Base-by-base conservation (phyloP, 2,113 vertebrate species). In the Aramus guarauna region DNA sequence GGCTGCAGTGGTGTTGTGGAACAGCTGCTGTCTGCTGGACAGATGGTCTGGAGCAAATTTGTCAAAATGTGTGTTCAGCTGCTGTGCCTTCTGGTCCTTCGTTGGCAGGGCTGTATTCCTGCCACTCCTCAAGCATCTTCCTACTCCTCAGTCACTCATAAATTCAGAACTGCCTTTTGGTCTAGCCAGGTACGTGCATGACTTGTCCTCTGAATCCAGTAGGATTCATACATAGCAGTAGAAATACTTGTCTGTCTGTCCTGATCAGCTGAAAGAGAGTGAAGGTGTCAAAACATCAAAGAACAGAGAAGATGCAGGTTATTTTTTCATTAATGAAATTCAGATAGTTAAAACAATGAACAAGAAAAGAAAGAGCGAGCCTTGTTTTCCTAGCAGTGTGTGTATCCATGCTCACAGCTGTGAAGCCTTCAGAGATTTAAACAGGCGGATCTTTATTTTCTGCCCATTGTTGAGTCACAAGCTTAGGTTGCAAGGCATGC, bases 391-490 rank as follows among this genome's bases (percentile, higher is more conserved):
- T 58, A 47, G 75, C 75, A 92, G 76, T 24, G 45, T 88, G 67
- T 68, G 39, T 69, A 67, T 87, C 71, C 0, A 0, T 62, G 56
- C 66, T 83, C 84, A 56, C 95, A 97, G 94, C 96, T 97, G 96
- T 87, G 94, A 91, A 87, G 72, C 78, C 58, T 63, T 84, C 76
- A 81, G 90, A 92, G 47, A 58, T 89, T 84, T 73, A 64, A 95
- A 97, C 94, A 97, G 92, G 77, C 84, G 88, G 60, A 73, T 82
- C 97, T 95, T 96, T 97, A 76, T 97, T 85, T 96, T 91, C 87
- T 94, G 53, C 73, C 92, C 69, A 64, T 91, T 67, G 75, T 90
- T 82, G 92, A 82, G 69, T 96, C 96, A 97, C 92, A 89, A 68
- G 92, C 85, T 82, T 91, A 87, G 92, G 73, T 85, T 76, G 77